Conservation (phyloP, 2,797 vertebrate species). For the Mormyrops boulengeri region DNA sequence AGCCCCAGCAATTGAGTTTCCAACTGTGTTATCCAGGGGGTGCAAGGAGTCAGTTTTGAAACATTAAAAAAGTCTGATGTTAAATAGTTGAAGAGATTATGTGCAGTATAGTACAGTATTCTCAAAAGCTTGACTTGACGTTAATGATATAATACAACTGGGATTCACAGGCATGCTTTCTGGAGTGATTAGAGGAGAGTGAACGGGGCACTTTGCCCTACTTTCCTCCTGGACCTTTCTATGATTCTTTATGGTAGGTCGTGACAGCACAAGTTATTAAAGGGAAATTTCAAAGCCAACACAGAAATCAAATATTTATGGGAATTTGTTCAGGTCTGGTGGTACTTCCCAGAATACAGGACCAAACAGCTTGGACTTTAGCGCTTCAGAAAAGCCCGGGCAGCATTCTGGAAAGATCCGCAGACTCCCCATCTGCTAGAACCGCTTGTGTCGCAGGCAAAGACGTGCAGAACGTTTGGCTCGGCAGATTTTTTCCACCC, state of each 20-base stretch:
- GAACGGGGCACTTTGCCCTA: background rate
- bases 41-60: background rate
- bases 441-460: slow-evolving; percentile 13
- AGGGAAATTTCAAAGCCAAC: background rate
- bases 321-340: background rate
- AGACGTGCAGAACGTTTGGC: slow-evolving; percentile 14
- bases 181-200: background rate
- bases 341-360: background rate
- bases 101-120: background rate
- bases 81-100: background rate
- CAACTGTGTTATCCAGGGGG: background rate
- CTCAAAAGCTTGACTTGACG: background rate
- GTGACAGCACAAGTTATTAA: background rate
- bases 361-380: background rate
- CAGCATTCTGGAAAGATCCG: slow-evolving; percentile 23
- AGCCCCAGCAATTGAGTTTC: background rate
- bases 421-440: slow-evolving; percentile 13
- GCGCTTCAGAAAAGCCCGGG: background rate
- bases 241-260: background rate
- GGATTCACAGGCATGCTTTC: background rate
- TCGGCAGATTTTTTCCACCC: slow-evolving; percentile 26
- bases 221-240: background rate
- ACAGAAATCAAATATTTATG: slow-evolving; percentile 7
- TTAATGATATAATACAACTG: background rate
- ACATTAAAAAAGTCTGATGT: background rate